These are phyloP conservation scores for Macrophya annulata DNA, from an alignment of 2,888 invertebrate species.

Conservation along the genomic window DNA sequence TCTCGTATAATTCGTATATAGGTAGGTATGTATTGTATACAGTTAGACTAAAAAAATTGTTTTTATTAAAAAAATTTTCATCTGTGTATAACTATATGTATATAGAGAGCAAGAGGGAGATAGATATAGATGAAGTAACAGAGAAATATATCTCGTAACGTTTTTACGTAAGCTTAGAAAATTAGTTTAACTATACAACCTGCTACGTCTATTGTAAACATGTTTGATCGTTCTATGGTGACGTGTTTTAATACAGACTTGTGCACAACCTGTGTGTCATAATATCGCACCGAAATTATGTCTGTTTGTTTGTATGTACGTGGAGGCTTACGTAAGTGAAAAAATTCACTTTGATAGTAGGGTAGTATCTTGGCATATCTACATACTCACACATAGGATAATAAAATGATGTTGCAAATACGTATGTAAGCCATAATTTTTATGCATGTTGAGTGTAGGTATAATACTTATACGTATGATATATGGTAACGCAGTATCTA, in stretches of 20 bases:
- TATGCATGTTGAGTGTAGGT: neutral
- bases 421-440: neutral
- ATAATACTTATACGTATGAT: neutral
- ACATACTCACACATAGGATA: neutral
- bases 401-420: neutral
- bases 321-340: neutral
- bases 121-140: neutral
- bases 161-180: constrained; percentile 35
- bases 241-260: neutral
- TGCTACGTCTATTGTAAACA: constrained; percentile 2
- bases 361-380: neutral
- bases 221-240: neutral
- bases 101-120: neutral
- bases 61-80: neutral
- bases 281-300: neutral
- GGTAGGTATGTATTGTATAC: neutral
- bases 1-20: neutral
- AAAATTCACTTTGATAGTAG: neutral
- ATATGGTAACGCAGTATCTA: constrained; percentile 16
- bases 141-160: neutral
- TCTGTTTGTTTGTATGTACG: neutral
- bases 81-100: neutral
- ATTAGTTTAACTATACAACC: neutral
- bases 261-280: constrained; percentile 3
- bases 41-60: neutral